These are phyloP conservation scores for Hippoglossus hippoglossus DNA, from an alignment of 2,797 vertebrate genomes.

Conservation along the genomic window DNA sequence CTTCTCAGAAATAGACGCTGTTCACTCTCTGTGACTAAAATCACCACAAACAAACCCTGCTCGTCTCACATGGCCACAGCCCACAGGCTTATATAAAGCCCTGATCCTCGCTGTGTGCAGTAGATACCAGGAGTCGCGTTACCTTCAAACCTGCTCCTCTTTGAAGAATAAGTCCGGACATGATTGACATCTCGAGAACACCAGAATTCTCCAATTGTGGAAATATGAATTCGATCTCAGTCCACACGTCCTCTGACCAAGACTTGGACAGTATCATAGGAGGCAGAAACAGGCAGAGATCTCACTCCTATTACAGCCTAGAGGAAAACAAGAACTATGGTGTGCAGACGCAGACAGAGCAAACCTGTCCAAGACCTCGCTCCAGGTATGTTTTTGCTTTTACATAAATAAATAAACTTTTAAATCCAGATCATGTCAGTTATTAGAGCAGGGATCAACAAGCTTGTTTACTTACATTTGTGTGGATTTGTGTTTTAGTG, in stretches of 20 bases:
- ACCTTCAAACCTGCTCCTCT: neutral
- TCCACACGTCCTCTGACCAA: constrained; percentile 37
- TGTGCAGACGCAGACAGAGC: constrained; percentile 41
- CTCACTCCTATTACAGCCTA: constrained; percentile 68
- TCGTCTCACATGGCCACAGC: constrained; percentile 42
- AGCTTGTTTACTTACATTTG: neutral
- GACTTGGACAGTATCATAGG: constrained; percentile 41
- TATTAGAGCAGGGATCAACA: neutral
- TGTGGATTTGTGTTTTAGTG: neutral
- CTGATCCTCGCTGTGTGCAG: constrained; percentile 8
- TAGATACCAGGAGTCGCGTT: constrained; percentile 20
- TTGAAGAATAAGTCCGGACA: constrained; percentile 34
- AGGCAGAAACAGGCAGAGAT: constrained; percentile 66
- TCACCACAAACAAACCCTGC: constrained; percentile 65
- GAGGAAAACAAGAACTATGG: constrained; percentile 61
- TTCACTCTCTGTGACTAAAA: constrained; percentile 16
- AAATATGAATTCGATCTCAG: constrained; percentile 51
- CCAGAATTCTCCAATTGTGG: constrained; percentile 64
- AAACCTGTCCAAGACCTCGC: constrained; percentile 71
- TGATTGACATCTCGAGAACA: constrained; percentile 66
- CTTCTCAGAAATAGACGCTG: constrained; percentile 46
- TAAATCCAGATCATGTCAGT: neutral
- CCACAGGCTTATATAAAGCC: constrained; percentile 64
- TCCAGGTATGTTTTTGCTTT: constrained; percentile 71
- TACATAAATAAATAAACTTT: no score